Base-by-base conservation (phyloP, 2,888 invertebrate species). In the Phalera bucephala region DNA sequence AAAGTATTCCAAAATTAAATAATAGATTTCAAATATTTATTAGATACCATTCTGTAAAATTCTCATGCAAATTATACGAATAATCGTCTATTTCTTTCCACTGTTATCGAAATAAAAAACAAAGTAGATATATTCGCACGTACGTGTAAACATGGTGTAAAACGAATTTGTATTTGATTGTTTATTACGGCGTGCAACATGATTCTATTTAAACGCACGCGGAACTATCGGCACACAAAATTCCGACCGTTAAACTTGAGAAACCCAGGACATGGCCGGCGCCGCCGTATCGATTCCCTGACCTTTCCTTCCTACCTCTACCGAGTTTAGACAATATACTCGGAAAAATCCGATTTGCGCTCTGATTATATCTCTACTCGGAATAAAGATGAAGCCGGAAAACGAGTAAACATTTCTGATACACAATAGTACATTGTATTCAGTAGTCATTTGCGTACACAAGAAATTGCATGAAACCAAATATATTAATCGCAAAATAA, bases 91-190 rank as follows among this genome's bases (percentile, higher is more conserved):
- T 21, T 21, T n/a, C 8, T 21, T 21, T 6, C 21, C n/a, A 21
- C 9, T 9, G 9, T 2, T 21, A 9, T 21, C 21, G 9, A 21
- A 9, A n/a, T n/a, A n/a, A 8, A 21, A n/a, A n/a, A 8, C 7
- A n/a, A 21, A 21, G 21, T 9, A 21, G 21, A 22, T 22, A 10
- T 22, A 22, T 22, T 22, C 10, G 22, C 9, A 10, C 10, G 22
- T 25, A 25, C 6, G 8, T 10, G 25, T 8, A 8, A 25, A 25
- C 8, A 25, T 3, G 12, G 12, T 12, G 12, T 25, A 12, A 25
- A 25, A 25, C 13, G 13, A 25, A 22, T 25, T 25, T 25, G 25
- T 25, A 25, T 25, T 25, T 7, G 8, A 25, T 23, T 25, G 25
- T 7, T 25, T 25, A 25, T 25, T 8, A 25, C 8, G 7, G 12